Conservation (phyloP, 1,140 invertebrate genomes). For the Drosophila tropicalis region DNA sequence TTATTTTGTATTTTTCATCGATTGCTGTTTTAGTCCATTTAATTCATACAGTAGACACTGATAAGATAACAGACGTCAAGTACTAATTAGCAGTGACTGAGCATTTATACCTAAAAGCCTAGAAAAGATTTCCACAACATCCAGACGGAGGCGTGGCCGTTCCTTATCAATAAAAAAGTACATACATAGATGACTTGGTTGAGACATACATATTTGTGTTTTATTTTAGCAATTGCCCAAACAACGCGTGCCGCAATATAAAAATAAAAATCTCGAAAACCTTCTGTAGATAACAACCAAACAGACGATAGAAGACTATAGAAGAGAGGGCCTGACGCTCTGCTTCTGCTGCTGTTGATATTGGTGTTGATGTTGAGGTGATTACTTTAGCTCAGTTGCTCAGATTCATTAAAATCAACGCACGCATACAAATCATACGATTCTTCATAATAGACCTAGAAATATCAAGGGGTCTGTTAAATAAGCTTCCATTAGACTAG, state of each 20-base stretch:
- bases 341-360: background rate
- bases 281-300: slow-evolving; percentile 10
- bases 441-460: slow-evolving; percentile 5
- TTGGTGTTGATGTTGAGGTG: background rate
- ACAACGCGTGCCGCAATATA: slow-evolving; percentile 47
- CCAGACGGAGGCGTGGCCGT: slow-evolving; percentile 43
- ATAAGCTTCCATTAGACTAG: slow-evolving; percentile 30
- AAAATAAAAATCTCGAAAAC: slow-evolving; percentile 53
- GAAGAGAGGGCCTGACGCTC: background rate
- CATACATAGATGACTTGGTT: slow-evolving; percentile 22
- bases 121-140: slow-evolving; percentile 43
- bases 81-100: slow-evolving; percentile 40
- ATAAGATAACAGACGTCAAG: slow-evolving; percentile 43
- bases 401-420: slow-evolving; percentile 18
- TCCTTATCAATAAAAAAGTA: slow-evolving; percentile 32
- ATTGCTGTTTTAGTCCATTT: background rate
- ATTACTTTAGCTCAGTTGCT: background rate
- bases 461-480: slow-evolving; percentile 7
- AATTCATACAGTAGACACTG: slow-evolving; percentile 7
- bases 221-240: slow-evolving; percentile 22
- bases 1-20: background rate
- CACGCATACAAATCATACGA: slow-evolving; percentile 24
- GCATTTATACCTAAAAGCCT: slow-evolving; percentile 5
- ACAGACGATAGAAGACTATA: slow-evolving; percentile 20
- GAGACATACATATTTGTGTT: slow-evolving; percentile 25